phyloP scores from a whole-genome alignment of 1,140 invertebrate genomes.

The Drosophila micromelanica region DNA sequence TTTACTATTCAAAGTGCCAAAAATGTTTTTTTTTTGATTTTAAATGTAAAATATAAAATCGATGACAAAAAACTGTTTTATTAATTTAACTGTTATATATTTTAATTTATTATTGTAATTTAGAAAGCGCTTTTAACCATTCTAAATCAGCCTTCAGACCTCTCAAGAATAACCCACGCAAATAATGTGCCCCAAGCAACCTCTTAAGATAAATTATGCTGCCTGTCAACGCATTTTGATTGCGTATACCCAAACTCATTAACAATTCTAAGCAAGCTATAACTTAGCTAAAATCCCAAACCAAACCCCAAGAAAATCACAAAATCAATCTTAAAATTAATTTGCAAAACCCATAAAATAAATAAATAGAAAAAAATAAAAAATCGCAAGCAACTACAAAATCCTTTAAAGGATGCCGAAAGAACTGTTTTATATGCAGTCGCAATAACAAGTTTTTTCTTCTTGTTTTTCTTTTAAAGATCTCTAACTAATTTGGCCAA shows the following conservation, averaged over 20 bases:
- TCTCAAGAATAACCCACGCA: background rate
- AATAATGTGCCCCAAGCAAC: background rate
- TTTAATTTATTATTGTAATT: too few species aligned
- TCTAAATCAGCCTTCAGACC: too few species aligned
- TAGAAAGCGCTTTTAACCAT: too few species aligned
- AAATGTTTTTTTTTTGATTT: too few species aligned
- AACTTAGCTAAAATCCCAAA: slow-evolving; percentile 17
- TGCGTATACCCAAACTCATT: slow-evolving; percentile 20
- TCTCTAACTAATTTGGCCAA: slow-evolving; percentile 43
- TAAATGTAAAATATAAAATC: too few species aligned
- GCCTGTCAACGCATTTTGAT: background rate
- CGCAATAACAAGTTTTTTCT: slow-evolving; percentile 8
- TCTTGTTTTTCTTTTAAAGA: slow-evolving; percentile 32
- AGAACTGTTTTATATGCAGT: slow-evolving; percentile 48
- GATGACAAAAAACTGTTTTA: too few species aligned
- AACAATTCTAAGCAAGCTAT: slow-evolving; percentile 39
- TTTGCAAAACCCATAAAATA: slow-evolving; percentile 49
- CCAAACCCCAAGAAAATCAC: slow-evolving; percentile 25
- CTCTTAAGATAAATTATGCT: slow-evolving; percentile 3
- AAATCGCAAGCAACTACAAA: slow-evolving; percentile 1
- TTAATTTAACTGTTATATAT: too few species aligned
- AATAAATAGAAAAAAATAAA: background rate
- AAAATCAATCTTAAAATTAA: slow-evolving; percentile 61
- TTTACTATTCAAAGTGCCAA: too few species aligned
- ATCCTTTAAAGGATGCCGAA: slow-evolving; percentile 32